phyloP scores from a whole-genome alignment of 2,888 invertebrate species.

The Acleris cristana region DNA sequence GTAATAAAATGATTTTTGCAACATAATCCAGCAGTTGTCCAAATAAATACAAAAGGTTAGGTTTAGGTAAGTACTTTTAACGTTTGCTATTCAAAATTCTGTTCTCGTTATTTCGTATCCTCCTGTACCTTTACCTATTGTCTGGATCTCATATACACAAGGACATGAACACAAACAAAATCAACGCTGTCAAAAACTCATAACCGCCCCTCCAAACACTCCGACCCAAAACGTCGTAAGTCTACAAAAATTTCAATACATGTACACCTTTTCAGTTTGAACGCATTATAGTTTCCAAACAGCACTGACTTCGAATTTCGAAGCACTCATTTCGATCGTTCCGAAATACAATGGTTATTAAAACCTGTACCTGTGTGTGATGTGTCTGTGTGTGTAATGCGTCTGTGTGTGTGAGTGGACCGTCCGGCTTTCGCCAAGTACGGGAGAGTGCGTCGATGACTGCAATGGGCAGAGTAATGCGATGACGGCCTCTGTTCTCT shows the following conservation, averaged over 20 bases:
- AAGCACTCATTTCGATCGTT: conserved; percentile 81
- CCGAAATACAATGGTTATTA: conserved; percentile 84
- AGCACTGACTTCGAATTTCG: conserved; percentile 55
- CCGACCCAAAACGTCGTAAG: neutral
- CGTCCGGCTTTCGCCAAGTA: conserved; percentile 76
- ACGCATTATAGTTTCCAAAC: conserved; percentile 63
- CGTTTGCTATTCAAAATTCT: neutral
- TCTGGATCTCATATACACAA: neutral
- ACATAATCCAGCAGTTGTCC: too few species aligned
- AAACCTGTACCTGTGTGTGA: conserved; percentile 62
- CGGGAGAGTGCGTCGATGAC: conserved; percentile 67
- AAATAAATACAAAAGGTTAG: too few species aligned
- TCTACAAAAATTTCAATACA: neutral
- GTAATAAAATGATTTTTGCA: too few species aligned
- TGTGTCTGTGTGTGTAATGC: conserved; percentile 49
- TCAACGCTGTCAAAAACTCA: conserved; percentile 3
- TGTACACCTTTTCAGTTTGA: conserved; percentile 11
- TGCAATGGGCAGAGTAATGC: conserved; percentile 56
- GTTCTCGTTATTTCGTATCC: neutral
- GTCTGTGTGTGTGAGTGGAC: conserved; percentile 70
- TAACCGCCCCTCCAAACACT: neutral
- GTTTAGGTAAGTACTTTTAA: neutral
- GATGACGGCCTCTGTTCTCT: conserved; percentile 8
- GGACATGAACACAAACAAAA: conserved; percentile 1
- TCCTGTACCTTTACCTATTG: conserved; percentile 1